Base-by-base conservation (phyloP, 2,113 vertebrate species). In the Globicephala melas region DNA sequence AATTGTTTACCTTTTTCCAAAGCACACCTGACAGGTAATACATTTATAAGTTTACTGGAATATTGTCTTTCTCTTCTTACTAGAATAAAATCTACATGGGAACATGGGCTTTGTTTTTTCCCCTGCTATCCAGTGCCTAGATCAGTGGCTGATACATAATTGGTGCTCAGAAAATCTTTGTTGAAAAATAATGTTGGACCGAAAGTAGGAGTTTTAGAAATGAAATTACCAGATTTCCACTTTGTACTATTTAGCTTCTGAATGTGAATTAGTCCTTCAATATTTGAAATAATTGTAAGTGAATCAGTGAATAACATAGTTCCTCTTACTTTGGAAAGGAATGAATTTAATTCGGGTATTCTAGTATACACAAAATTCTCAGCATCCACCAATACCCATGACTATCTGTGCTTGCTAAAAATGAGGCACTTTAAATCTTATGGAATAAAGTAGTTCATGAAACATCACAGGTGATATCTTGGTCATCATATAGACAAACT, bases 401-500 rank as follows among this genome's bases (percentile, higher is more conserved):
- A 62, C 67, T 89, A 38, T 83, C 74, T 97, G 14, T 47, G 53
- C 53, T 60, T 82, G 44, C 20, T 94, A 84, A 95, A 96, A 89
- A 96, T 41, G 5, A 95, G 47, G 25, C 26, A 68, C 60, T 91
- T 95, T 83, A 94, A 97, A 89, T 91, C 55, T 95, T 76, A 80
- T 36, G 58, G 33, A 71, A 89, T 91, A 84, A 95, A 92, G 60
- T 79, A 20, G 79, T 41, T 89, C 58, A 13, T 38, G 58, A 96
- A 95, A 88, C 36, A 95, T 73, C 65, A 81, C 88, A 96, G 44
- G 80, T 91, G 83, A 97, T 82, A 96, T 65, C 33, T 68, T 73
- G 76, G 80, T 91, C 95, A 94, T 88, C 65, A 85, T 41, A 90
- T 33, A 97, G 96, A 97, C 74, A 91, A 86, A 89, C 87, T 79